Evolutionary conservation across 2,113 vertebrate species (phyloP), one percentile per base, ranked within the genome.

Genomic region (Ammodytes marinus): DNA sequence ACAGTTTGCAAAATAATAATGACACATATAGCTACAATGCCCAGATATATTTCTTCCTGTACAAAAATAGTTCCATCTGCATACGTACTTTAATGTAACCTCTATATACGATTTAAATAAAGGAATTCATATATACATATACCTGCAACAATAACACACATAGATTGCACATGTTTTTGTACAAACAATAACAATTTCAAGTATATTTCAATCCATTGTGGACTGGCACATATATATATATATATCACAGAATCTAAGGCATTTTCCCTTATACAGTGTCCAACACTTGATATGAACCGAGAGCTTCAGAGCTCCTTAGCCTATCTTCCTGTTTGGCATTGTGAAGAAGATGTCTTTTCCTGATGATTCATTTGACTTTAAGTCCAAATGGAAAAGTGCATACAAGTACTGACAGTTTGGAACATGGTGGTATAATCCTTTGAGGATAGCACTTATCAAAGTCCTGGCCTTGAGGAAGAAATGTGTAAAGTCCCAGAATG

Each of bases 1-100:
- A 95, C 92, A 94, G 83, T 89, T 93, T 92, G 95, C 94, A 96
- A 90, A 93, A 79, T 90, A 91, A 94, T 89, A 95, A 93, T 91
- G 90, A 88, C 91, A 90, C 93, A 95, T 94, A 95, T 94, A 94
- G 94, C 92, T 97, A 95, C 94, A 99, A 99, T 99, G 97, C 97
- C 97, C 97, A 96, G 96, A 97, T 95, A 94, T 94, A 96, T 97
- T 95, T 93, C 81, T 96, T 96, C 95, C 93, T 91, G 95, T 99
- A 99, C 95, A 98, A 99, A 99, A 99, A 99, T 98, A 99, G 95
- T 94, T 96, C 94, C 95, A 96, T 95, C 96, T 96, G 93, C 90
- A 91, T 94, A 95, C 94, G 93, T 94, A 93, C 88, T 95, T 94
- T 88, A 78, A 88, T 93, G 94, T 94, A 93, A 94, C 87, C 88